Evolutionary conservation across 2,113 vertebrate species (phyloP), one percentile per base, ranked within the genome.

Genomic region (Elaphurus davidianus): DNA sequence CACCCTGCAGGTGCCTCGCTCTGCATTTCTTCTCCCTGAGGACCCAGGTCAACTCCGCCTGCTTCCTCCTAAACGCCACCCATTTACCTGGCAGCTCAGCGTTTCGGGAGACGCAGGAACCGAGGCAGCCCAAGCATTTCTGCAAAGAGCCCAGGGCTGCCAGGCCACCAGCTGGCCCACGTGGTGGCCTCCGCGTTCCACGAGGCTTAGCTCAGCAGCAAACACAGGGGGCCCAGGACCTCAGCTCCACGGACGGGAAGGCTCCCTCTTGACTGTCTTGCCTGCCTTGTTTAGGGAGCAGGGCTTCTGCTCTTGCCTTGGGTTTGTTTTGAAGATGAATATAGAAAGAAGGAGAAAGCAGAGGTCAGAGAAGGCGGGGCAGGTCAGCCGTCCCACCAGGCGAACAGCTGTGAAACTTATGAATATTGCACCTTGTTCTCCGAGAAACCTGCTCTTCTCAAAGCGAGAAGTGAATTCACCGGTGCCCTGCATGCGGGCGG

Each of bases 111-210:
- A 28, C 14, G 12, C 4, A 5, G 36, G 71, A 54, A n/a, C 23
- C 0, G 5, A 47, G 50, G 21, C 55, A 2, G 17, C 54, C 55
- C 54, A 8, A 25, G 14, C 30, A 6, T 60, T 54, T 82, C 90
- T 86, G 25, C 55, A 81, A 40, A 40, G 60, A 36, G 36, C 54
- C 40, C 14, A 28, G 62, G 25, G 27, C 3, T 1, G 1, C 62
- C 2, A 3, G 14, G 45, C 54, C 33, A 15, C 25, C 30, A 0
- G 2, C 2, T 27, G 16, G 5, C 4, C 86, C 1, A 0, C 1
- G 3, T 7, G 36, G 71, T 12, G 40, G 40, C 36, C 40, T 76
- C 71, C 6, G 6, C 3, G 3, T 74, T 27, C 3, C 40, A 8
- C 0, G 6, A 16, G 28, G 28, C 45, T 19, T 45, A 1, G 45